Conservation (phyloP, 1,140 invertebrate species). For the Penaeus chinensis region DNA sequence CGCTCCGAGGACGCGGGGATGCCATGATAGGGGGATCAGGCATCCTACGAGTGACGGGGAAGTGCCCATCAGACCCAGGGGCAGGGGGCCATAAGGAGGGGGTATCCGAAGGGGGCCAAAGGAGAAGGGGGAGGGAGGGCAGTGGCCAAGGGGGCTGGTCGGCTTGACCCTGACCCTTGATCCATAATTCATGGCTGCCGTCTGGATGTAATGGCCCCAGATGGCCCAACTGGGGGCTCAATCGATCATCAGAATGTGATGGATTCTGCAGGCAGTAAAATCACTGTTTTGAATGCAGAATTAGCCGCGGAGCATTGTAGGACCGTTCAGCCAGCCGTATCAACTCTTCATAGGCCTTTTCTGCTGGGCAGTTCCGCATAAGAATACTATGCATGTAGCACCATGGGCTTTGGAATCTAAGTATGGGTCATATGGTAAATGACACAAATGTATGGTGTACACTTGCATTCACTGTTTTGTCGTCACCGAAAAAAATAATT, state of each 20-base stretch:
- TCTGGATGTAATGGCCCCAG: conserved; percentile 56
- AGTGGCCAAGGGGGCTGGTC: conserved; percentile 5
- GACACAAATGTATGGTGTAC: no score
- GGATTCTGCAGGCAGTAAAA: conserved; percentile 57
- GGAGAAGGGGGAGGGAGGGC: background rate
- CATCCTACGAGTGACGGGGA: no score
- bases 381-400: no score
- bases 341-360: background rate
- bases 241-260: conserved; percentile 55
- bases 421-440: no score
- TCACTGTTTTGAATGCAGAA: conserved; percentile 53
- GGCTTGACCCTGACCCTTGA: conserved; percentile 40
- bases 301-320: conserved; percentile 18
- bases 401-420: no score
- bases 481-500: no score
- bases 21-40: no score
- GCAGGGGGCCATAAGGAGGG: background rate
- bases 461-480: no score
- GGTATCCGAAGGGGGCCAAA: background rate
- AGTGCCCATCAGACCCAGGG: no score
- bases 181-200: conserved; percentile 58
- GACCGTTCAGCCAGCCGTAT: background rate
- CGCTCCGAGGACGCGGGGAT: no score
- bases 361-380: no score
- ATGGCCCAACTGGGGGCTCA: conserved; percentile 50